Base-by-base conservation (phyloP, 2,888 invertebrate species). In the Mesochorus sp. region DNA sequence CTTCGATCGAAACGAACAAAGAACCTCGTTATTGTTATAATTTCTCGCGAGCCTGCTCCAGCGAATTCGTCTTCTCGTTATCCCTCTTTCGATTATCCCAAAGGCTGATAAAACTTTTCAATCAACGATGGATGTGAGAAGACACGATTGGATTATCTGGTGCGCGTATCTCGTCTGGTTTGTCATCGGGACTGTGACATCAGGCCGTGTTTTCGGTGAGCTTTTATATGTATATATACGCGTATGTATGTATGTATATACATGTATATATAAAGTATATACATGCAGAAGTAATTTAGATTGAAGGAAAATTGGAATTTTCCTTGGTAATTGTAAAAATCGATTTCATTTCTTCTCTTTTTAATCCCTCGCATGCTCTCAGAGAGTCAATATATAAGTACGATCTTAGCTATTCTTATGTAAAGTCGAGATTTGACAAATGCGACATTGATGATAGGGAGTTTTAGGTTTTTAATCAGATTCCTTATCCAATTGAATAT, bases 181-280 rank as follows among this genome's bases (percentile, higher is more conserved):
- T 82, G 83, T 87, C 83, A 85, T 89, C 84, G 85, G 85, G 75
- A 81, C 81, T 75, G 84, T 82, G 17, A 81, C 82, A 21, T 85
- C 85, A 21, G 88, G 87, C 47, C 87, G 88, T 74, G 84, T 86
- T 82, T 88, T 87, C 81, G 89, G 89, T 89, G 82, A 89, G 88
- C 14, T 5, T 19, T 24, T 34, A 1, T 61, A 12, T 21, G 1
- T 28, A 0, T 44, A 0, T 5, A 26, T 37, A 31, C 49, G 21
- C 28, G 8, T 12, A 37, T 21, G 14, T 14, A 51, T 24, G 3
- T 14, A 3, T 14, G 12, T 12, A 2, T 31, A 8, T 47, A 5
- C 14, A 10, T 10, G 4, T 17, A 26, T 34, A 8, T 19, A n/a
- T n/a, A n/a, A n/a, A n/a, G 19, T 21, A 2, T 34, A n/a, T 4